phyloP scores from a whole-genome alignment of 2,888 invertebrate species.

The Phorcus lineatus region DNA sequence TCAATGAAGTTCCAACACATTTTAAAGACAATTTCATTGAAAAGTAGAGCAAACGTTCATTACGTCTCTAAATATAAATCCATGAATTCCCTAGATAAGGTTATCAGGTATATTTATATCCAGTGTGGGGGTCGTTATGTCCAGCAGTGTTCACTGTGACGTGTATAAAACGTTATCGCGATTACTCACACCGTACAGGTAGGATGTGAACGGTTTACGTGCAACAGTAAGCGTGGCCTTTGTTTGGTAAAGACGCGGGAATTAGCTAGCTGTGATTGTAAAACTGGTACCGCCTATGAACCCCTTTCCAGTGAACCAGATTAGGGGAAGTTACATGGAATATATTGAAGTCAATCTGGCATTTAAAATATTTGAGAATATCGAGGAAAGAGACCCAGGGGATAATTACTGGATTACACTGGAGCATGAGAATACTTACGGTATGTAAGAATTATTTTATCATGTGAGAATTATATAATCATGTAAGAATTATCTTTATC shows the following conservation, averaged over 20 bases:
- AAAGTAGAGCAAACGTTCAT: too few species aligned
- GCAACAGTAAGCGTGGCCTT: background rate
- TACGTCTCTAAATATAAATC: too few species aligned
- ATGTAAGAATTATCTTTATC: too few species aligned
- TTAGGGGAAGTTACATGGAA: constrained; percentile 2
- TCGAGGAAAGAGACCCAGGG: constrained; percentile 5
- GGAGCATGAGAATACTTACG: constrained; percentile 6
- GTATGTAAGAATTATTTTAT: background rate
- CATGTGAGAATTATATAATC: too few species aligned
- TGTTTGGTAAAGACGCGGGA: background rate
- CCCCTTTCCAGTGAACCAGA: background rate
- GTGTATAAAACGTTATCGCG: too few species aligned
- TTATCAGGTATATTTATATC: too few species aligned
- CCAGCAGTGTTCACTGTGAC: too few species aligned
- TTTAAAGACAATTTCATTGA: too few species aligned
- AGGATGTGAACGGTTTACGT: background rate
- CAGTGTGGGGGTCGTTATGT: too few species aligned
- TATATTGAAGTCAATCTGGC: background rate
- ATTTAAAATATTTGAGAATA: constrained; percentile 8
- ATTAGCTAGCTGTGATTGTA: background rate
- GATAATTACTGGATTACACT: background rate
- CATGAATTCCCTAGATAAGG: too few species aligned
- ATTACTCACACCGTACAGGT: too few species aligned
- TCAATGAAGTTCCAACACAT: too few species aligned
- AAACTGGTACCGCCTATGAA: background rate